Percentiles rank a stretch among this genome's conserved stretches.
Evolutionary conservation across 2,888 invertebrate species (phyloP).

Genomic region (Caprella mutica): DNA sequence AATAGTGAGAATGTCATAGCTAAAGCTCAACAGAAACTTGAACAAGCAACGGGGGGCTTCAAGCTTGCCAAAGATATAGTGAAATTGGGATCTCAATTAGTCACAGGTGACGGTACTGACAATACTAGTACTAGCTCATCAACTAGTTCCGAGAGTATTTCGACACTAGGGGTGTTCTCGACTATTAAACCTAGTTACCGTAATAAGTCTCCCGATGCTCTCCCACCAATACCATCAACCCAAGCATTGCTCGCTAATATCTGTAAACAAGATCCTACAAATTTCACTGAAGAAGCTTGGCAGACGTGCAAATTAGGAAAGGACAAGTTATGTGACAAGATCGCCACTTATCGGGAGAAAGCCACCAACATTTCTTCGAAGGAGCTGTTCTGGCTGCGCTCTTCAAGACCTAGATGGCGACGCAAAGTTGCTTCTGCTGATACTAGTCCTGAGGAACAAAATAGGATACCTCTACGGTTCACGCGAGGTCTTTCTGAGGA

Average conservation of each 20-base stretch:
- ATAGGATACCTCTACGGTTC: slow-evolving; percentile 20
- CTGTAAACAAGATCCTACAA: background rate
- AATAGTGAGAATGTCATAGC: too few species aligned
- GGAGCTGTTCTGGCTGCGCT: slow-evolving; percentile 29
- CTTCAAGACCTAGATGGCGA: slow-evolving; percentile 29
- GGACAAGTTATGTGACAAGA: background rate
- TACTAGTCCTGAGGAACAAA: slow-evolving; percentile 31
- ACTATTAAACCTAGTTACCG: too few species aligned
- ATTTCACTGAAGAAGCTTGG: slow-evolving; percentile 12
- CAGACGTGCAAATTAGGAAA: slow-evolving; percentile 7
- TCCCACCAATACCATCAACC: too few species aligned
- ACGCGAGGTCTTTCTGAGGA: slow-evolving; percentile 26
- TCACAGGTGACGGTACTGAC: too few species aligned
- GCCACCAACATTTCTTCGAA: slow-evolving; percentile 20
- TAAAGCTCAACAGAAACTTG: slow-evolving; percentile 7
- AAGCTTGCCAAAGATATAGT: slow-evolving; percentile 1
- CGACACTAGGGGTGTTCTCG: too few species aligned
- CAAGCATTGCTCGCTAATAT: too few species aligned
- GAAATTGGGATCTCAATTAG: slow-evolving; percentile 1
- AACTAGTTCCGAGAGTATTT: too few species aligned
- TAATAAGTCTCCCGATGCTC: too few species aligned
- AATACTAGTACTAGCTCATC: too few species aligned
- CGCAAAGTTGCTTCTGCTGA: slow-evolving; percentile 33
- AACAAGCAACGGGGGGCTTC: too few species aligned
- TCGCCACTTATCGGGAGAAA: slow-evolving; percentile 5